phyloP scores from a whole-genome alignment of 2,113 vertebrate species.

The Clarias macrocephalus region DNA sequence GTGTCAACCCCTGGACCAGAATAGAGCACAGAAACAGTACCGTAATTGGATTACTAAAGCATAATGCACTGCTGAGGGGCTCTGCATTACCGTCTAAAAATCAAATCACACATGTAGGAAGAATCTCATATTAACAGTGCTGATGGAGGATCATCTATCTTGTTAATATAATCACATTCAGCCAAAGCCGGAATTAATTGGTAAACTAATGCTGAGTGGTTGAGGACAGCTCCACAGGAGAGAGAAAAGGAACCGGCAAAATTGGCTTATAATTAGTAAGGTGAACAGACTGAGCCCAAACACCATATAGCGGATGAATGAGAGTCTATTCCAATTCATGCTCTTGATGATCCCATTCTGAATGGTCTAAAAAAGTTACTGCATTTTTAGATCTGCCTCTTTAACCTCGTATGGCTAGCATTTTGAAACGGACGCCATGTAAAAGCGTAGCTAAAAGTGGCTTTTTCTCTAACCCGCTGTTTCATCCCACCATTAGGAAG shows the following conservation, averaged over 20 bases:
- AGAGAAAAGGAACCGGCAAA: background rate
- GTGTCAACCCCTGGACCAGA: background rate
- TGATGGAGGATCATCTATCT: background rate
- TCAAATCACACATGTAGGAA: background rate
- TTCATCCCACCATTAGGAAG: background rate
- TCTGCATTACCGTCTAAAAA: background rate
- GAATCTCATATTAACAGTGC: background rate
- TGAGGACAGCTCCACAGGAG: background rate
- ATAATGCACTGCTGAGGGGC: background rate
- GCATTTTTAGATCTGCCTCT: background rate
- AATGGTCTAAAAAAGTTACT: background rate
- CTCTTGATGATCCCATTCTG: background rate
- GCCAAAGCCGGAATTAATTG: background rate
- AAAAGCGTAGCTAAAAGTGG: background rate
- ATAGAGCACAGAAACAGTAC: background rate
- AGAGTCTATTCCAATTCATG: background rate
- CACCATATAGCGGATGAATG: background rate
- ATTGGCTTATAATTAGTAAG: background rate
- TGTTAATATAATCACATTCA: background rate
- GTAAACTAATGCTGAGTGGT: background rate
- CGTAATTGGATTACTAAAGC: background rate
- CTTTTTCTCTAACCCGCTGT: conserved; percentile 1
- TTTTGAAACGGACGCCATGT: background rate
- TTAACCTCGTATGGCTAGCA: background rate
- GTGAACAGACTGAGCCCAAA: background rate